Conservation (phyloP, 1,140 invertebrate genomes). For the Apis laboriosa region DNA sequence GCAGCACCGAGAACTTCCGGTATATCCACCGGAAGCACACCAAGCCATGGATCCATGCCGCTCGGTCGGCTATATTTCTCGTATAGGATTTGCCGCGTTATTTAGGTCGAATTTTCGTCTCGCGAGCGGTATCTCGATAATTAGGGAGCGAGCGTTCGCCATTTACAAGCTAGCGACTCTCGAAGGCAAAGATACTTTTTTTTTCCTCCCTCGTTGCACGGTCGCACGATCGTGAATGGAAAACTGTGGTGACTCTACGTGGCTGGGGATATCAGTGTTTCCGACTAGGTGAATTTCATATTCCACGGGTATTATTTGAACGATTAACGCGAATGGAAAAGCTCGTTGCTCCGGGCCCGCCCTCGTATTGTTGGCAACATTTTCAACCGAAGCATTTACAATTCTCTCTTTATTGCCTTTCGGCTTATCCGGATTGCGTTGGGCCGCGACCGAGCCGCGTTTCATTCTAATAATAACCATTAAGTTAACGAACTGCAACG, state of each 20-base stretch:
- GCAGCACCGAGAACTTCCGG: not conserved
- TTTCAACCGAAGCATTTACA: conserved; percentile 66
- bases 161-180: not conserved
- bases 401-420: conserved; percentile 69
- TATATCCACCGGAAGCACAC: not conserved
- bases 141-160: not conserved
- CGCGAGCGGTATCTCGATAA: not conserved
- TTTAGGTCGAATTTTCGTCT: not conserved
- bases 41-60: not conserved
- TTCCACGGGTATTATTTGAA: conserved; percentile 63
- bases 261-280: conserved; percentile 43
- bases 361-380: conserved; percentile 64
- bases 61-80: not conserved
- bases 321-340: conserved; percentile 64
- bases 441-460: conserved; percentile 61
- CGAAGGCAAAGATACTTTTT: not conserved
- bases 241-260: conserved; percentile 21
- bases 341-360: conserved; percentile 9
- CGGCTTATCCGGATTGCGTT: conserved; percentile 67
- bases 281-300: conserved; percentile 62
- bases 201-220: not conserved
- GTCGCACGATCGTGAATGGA: conserved; percentile 41
- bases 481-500: conserved; percentile 69
- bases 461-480: conserved; percentile 68
- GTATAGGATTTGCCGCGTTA: not conserved